These are phyloP conservation scores for Dolichotis patagonum DNA, from an alignment of 2,113 vertebrate genomes.

Conservation along the genomic window DNA sequence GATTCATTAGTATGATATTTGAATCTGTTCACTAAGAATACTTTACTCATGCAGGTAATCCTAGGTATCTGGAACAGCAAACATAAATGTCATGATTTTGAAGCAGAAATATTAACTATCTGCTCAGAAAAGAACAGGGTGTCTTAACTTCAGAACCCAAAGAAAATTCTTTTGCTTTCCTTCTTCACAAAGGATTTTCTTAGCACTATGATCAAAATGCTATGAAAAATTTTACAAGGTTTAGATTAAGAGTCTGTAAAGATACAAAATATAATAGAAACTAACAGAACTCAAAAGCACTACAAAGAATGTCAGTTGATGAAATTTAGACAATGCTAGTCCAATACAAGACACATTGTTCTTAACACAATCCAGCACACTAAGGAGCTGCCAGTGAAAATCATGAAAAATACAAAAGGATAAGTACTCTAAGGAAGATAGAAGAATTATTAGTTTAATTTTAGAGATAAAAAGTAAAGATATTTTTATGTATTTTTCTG, in stretches of 20 bases:
- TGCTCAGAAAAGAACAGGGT: not conserved
- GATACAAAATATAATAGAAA: not conserved
- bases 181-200: not conserved
- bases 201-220: not conserved
- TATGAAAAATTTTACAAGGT: not conserved
- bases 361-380: not conserved
- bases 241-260: not conserved
- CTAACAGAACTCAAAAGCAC: not conserved
- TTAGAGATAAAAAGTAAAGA: not conserved
- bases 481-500: not conserved
- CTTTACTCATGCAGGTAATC: not conserved
- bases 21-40: not conserved
- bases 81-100: not conserved
- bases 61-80: not conserved
- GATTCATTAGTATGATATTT: not conserved
- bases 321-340: not conserved
- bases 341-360: too few species aligned
- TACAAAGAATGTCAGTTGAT: not conserved
- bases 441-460: not conserved
- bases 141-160: not conserved
- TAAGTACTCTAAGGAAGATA: not conserved
- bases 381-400: not conserved
- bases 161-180: not conserved
- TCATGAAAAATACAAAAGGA: not conserved
- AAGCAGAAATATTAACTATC: not conserved